Conservation (phyloP, 2,888 invertebrate species). For the Ochlodes sylvanus region DNA sequence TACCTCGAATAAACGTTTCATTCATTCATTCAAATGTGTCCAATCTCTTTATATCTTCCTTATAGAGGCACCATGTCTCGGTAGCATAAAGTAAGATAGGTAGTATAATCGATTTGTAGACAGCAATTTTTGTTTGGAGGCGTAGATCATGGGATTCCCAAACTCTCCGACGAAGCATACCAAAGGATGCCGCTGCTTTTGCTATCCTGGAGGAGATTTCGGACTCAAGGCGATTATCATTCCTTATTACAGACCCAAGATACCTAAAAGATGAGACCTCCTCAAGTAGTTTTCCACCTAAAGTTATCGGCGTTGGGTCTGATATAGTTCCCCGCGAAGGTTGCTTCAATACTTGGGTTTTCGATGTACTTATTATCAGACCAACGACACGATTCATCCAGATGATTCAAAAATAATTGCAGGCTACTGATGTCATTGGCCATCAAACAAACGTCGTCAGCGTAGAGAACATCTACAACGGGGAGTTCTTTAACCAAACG, state of each 20-base stretch:
- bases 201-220: background rate
- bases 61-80: background rate
- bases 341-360: slow-evolving; percentile 1
- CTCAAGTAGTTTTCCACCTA: background rate
- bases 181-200: background rate
- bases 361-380: background rate
- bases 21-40: no score
- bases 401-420: no score
- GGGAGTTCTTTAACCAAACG: no score
- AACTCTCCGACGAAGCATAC: background rate
- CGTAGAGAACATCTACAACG: no score
- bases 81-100: background rate
- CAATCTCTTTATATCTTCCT: background rate
- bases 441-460: no score
- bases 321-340: background rate
- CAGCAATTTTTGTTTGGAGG: background rate
- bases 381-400: no score
- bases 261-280: background rate
- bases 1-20: no score
- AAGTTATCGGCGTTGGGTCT: background rate
- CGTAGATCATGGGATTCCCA: background rate
- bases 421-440: no score
- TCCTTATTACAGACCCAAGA: slow-evolving; percentile 1
- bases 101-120: background rate
- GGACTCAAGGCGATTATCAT: background rate